These are phyloP conservation scores for Todiramphus chloris DNA, from an alignment of 2,113 vertebrate species.

Conservation along the genomic window DNA sequence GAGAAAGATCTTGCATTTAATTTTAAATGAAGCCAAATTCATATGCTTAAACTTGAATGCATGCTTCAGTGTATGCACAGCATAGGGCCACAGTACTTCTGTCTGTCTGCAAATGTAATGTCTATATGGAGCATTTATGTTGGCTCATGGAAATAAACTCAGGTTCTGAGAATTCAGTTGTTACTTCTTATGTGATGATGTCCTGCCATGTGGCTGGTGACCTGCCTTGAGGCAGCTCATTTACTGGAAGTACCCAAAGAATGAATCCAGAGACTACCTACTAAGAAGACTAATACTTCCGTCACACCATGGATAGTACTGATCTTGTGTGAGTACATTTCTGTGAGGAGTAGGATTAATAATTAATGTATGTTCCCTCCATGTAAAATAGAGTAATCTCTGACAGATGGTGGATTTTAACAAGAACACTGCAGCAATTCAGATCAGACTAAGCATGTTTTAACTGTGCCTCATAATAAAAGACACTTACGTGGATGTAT, in stretches of 20 bases:
- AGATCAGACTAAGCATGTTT: constrained; percentile 52
- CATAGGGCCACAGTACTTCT: not conserved
- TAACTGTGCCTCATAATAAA: constrained; percentile 40
- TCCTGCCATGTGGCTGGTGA: not conserved
- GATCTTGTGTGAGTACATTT: constrained; percentile 49
- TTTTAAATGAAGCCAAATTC: not conserved
- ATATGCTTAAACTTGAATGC: not conserved
- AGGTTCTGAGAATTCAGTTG: not conserved
- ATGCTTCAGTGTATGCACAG: not conserved
- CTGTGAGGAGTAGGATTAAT: constrained; percentile 61
- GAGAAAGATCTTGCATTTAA: not conserved
- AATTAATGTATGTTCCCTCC: constrained; percentile 67
- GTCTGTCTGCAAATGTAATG: not conserved
- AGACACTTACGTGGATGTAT: not conserved
- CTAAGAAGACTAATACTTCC: constrained; percentile 21
- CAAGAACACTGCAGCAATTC: constrained; percentile 68
- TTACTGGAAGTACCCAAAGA: constrained; percentile 11
- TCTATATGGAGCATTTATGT: not conserved
- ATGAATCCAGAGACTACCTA: constrained; percentile 28
- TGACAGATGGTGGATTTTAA: constrained; percentile 74
- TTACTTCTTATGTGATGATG: not conserved
- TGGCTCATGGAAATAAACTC: not conserved
- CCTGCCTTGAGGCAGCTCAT: not conserved
- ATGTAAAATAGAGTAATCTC: constrained; percentile 74
- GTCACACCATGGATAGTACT: not conserved